A percentile compares a stretch with the other conserved stretches of the same genome.
Conservation (phyloP, 1,140 invertebrate species). For the Microvelia longipes region DNA sequence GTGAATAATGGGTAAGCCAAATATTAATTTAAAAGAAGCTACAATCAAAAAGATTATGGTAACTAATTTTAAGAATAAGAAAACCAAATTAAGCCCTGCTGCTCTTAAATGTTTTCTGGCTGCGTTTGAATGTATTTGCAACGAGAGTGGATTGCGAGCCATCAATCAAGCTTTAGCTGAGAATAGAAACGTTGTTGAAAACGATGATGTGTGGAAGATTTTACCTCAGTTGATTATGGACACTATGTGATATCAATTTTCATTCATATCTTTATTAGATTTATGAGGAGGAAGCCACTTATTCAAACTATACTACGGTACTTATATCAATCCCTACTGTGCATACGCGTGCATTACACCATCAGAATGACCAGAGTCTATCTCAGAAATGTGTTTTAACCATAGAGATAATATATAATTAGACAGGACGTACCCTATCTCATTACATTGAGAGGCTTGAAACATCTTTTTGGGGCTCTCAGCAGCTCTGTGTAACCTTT, state of each 20-base stretch:
- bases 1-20: neutral
- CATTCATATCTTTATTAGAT: no score
- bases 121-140: neutral
- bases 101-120: neutral
- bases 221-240: neutral
- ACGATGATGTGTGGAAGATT: constrained; percentile 1
- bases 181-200: neutral
- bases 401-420: no score
- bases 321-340: no score
- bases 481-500: no score
- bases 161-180: neutral
- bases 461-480: no score
- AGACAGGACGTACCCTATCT: no score
- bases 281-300: no score
- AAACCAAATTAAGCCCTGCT: neutral
- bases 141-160: neutral
- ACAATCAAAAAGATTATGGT: neutral
- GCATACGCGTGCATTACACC: no score
- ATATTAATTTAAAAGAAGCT: neutral
- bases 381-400: no score
- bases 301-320: no score
- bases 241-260: neutral
- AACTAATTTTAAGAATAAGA: neutral
- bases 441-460: no score
- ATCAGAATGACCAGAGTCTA: no score